Conservation (phyloP, 2,113 vertebrate genomes). For the Rafetus swinhoei region DNA sequence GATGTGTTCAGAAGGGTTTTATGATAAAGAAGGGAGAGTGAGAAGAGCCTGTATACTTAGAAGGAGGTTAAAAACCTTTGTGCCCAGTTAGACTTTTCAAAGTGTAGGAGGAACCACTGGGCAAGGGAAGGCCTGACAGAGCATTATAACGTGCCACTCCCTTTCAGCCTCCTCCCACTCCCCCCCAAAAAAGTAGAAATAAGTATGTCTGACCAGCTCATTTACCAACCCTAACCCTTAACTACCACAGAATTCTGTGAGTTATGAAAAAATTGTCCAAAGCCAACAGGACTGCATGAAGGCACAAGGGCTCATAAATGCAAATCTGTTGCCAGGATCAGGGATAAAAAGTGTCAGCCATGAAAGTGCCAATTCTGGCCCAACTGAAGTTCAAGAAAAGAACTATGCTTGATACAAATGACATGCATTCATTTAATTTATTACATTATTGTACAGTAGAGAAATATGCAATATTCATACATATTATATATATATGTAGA, state of each 20-base stretch:
- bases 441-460: conserved; percentile 70
- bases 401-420: conserved; percentile 59
- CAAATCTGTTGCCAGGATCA: background rate
- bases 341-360: conserved; percentile 30
- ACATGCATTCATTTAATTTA: conserved; percentile 59
- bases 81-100: background rate
- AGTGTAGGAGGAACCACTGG: background rate
- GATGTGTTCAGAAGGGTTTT: background rate
- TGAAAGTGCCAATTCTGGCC: conserved; percentile 66
- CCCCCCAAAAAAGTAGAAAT: background rate
- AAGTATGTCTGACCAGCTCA: background rate
- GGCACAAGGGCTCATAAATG: background rate
- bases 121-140: background rate
- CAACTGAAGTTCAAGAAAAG: conserved; percentile 65
- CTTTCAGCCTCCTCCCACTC: background rate
- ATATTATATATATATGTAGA: too few species aligned
- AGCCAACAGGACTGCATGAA: background rate
- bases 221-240: background rate
- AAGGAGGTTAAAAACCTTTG: background rate
- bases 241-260: background rate
- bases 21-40: background rate
- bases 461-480: conserved; percentile 32
- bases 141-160: background rate
- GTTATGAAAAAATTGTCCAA: background rate
- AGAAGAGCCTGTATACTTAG: background rate